Evolutionary conservation across 2,797 vertebrate genomes (phyloP).

Genomic region (Pseudotriccus pelzelni): DNA sequence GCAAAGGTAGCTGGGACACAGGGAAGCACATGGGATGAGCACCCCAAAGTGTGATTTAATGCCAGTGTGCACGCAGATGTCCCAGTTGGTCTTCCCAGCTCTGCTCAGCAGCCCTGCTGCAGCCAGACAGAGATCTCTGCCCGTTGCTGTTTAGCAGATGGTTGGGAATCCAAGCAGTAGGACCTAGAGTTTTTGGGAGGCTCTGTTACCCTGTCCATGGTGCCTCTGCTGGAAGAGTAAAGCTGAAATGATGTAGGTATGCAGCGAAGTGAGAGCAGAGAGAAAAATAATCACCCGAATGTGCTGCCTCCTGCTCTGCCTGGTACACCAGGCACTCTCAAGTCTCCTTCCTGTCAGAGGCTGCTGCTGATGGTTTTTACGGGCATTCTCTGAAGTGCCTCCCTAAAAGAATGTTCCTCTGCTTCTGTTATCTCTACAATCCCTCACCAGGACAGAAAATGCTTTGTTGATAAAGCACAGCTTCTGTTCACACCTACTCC

Average conservation of each 20-base stretch:
- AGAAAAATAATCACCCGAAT: neutral
- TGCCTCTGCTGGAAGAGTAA: neutral
- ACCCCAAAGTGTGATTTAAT: neutral
- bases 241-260: neutral
- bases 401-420: neutral
- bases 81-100: neutral
- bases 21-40: neutral
- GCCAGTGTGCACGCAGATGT: neutral
- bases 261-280: neutral
- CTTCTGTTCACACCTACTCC: slow-evolving; percentile 30
- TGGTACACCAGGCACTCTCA: neutral
- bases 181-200: neutral
- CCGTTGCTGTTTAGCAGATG: neutral
- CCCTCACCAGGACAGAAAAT: neutral
- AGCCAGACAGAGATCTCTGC: neutral
- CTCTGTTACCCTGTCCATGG: neutral
- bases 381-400: neutral
- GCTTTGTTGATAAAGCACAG: slow-evolving; percentile 15
- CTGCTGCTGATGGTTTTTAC: neutral
- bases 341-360: neutral
- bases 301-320: neutral
- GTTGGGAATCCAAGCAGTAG: neutral
- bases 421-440: neutral
- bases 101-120: neutral
- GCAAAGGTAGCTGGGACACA: neutral